These are phyloP conservation scores for Rhipidura dahli DNA, from an alignment of 2,113 vertebrate genomes.

Conservation along the genomic window DNA sequence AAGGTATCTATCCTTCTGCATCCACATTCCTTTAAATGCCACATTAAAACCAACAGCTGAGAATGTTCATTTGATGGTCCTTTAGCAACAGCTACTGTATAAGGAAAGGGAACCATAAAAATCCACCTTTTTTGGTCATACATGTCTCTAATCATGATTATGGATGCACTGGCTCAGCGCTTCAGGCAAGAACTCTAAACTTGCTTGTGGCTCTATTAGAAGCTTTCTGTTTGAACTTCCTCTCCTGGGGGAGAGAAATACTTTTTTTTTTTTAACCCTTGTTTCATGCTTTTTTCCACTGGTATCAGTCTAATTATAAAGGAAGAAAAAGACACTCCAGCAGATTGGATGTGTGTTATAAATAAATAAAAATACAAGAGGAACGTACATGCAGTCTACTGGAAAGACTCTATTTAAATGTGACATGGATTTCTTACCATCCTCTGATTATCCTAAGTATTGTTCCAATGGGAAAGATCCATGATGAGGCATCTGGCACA, in stretches of 20 bases:
- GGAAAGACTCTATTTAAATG: background rate
- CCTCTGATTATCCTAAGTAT: conserved; percentile 78
- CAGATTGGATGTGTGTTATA: background rate
- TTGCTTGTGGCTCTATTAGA: background rate
- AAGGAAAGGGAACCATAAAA: background rate
- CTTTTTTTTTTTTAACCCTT: background rate
- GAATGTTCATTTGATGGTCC: background rate
- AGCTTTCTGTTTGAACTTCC: background rate
- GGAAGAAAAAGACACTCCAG: background rate
- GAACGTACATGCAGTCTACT: background rate
- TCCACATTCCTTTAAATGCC: background rate
- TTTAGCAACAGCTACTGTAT: background rate
- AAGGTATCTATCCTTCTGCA: background rate
- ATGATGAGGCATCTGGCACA: conserved; percentile 71
- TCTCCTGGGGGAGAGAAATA: background rate
- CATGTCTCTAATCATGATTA: background rate
- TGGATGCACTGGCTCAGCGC: background rate
- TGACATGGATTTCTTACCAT: conserved; percentile 75
- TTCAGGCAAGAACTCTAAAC: background rate
- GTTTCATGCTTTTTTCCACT: conserved; percentile 1
- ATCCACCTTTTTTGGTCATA: background rate
- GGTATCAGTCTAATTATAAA: background rate
- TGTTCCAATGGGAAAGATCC: conserved; percentile 71
- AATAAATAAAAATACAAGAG: background rate
- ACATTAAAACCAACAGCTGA: background rate